Base-by-base conservation (phyloP, 2,888 invertebrate genomes). In the Ypsolopha sequella region DNA sequence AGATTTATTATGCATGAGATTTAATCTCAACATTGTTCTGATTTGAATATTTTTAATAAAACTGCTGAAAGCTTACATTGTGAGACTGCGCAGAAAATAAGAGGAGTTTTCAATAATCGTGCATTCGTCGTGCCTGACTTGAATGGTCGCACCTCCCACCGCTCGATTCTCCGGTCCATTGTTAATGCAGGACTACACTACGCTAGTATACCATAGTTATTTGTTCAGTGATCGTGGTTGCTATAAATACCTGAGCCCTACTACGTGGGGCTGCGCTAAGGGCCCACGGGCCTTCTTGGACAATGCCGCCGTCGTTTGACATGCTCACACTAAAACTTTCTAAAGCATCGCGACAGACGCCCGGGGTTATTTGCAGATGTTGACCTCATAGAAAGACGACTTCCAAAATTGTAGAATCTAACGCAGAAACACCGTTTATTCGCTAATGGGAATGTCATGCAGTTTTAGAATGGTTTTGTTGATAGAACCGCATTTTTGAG, bases 71-170 rank as follows among this genome's bases (percentile, higher is more conserved):
- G 14, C n/a, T 34, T 44, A n/a, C 24, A 24, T 6, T 33, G 9
- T 10, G 44, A 14, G 33, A 7, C 33, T 24, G 14, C 10, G 13
- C n/a, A 11, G 13, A 35, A 57, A 54, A 53, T 52, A 55, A 51
- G 52, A 60, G 59, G 55, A 57, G 54, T 54, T 55, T 43, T 51
- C 52, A 46, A 56, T 60, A 60, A 60, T 59, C 57, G 58, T 54
- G 45, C 56, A 57, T 62, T 61, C 63, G 24, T 24, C 64, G 63
- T 67, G 63, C 67, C 60, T 51, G 57, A 51, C 52, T 54, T 72
- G 73, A 75, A 78, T 73, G 73, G 71, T 63, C 55, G 62, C 55
- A 60, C 60, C 66, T 66, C 63, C 64, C 60, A 60, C 63, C 59
- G 68, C 54, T 64, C 46, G 53, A 56, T 55, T 65, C 58, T 69